Base-by-base conservation (phyloP, 2,888 invertebrate species). In the Conops quadrifasciatus region DNA sequence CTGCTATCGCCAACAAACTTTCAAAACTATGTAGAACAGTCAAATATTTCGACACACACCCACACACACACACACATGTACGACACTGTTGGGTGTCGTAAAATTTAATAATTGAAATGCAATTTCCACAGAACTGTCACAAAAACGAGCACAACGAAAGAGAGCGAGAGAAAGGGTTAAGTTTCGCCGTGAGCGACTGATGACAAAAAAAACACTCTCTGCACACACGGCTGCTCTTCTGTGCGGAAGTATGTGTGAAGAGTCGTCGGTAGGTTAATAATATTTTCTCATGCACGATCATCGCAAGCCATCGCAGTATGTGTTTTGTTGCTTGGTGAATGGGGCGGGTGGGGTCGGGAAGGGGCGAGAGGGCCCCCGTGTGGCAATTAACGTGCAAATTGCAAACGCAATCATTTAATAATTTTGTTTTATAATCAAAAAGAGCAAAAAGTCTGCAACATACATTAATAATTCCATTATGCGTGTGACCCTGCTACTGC, bases 101-200 rank as follows among this genome's bases (percentile, higher is more conserved):
- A 82, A 82, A 81, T 82, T 82, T 81, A 82, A 82, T 82, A 82
- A 82, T 82, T 81, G 78, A 82, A 81, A 82, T 82, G 82, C 80
- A 81, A 82, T 82, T 82, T 80, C 80, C 77, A 79, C 77, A 19
- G 28, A 76, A 77, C 77, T 78, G 78, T 77, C 77, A 78, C 75
- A 75, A 72, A 68, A 53, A 36, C 5, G 60, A 15, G 43, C 58
- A 43, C 19, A 43, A 30, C 16, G 4, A 9, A 36, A 66, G 3
- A 16, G 28, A 59, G 11, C 59, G 26, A 28, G 26, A 67, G 3
- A 4, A 59, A 36, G 60, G 68, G 28, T 36, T 49, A 49, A 49
- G 36, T 68, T 68, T 60, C 28, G 68, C 36, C 36, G 26, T 60
- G 60, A 15, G 43, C n/a, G 47, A 21, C 30, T 30, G 49, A 56